These are phyloP conservation scores for Neocrepidodera transversa DNA, from an alignment of 2,888 invertebrate species.

Conservation along the genomic window DNA sequence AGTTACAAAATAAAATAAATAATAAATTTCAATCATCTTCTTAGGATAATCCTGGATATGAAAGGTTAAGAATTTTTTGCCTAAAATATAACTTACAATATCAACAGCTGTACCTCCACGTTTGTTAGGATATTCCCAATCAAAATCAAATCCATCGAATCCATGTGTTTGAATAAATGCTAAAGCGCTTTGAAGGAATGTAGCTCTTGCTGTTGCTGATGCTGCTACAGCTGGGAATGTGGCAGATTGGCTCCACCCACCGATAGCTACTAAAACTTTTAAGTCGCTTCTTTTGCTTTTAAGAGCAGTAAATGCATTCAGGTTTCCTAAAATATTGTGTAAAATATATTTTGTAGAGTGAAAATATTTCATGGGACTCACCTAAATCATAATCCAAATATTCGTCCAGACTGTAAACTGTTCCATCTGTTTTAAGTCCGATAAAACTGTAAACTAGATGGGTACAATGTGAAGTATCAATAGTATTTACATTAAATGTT, in stretches of 20 bases:
- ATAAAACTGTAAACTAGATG: slow-evolving; percentile 79
- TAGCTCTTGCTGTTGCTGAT: slow-evolving; percentile 59
- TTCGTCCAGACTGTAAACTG: slow-evolving; percentile 27
- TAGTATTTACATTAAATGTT: slow-evolving; percentile 69
- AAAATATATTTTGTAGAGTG: too few species aligned
- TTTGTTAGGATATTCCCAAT: slow-evolving; percentile 76
- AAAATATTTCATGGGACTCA: slow-evolving; percentile 17
- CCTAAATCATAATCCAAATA: slow-evolving; percentile 34
- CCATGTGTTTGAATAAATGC: slow-evolving; percentile 63
- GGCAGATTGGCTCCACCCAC: slow-evolving; percentile 70
- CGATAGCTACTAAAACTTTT: slow-evolving; percentile 71
- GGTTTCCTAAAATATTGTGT: slow-evolving; percentile 58
- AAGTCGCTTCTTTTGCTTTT: slow-evolving; percentile 63
- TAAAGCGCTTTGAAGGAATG: slow-evolving; percentile 65
- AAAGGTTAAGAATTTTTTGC: too few species aligned
- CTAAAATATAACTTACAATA: slow-evolving; percentile 46
- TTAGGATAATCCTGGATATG: too few species aligned
- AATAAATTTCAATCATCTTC: too few species aligned
- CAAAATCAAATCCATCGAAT: slow-evolving; percentile 76
- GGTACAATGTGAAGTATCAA: slow-evolving; percentile 75
- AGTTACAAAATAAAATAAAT: not conserved
- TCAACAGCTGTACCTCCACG: slow-evolving; percentile 61
- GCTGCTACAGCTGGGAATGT: slow-evolving; percentile 62
- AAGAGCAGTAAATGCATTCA: slow-evolving; percentile 64
- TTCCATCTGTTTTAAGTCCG: slow-evolving; percentile 51